Base-by-base conservation (phyloP, 2,113 vertebrate genomes). In the Accipiter virgatus region DNA sequence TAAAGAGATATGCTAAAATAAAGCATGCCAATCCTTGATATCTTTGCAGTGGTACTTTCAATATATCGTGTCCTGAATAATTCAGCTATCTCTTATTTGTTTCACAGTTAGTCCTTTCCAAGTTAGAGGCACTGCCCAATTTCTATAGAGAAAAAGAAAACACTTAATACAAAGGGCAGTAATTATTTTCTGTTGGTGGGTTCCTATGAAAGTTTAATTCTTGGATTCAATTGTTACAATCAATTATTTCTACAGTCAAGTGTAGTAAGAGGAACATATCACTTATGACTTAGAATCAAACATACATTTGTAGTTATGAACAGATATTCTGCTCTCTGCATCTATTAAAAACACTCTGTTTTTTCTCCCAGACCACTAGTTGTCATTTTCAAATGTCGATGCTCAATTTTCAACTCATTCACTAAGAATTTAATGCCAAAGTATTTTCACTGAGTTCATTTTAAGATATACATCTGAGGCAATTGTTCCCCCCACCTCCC, bases 181-280 rank as follows among this genome's bases (percentile, higher is more conserved):
- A 90, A 91, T 96, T 61, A 79, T 86, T 94, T 94, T 96, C 78
- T 92, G 15, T 89, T 88, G 42, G 38, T 52, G 29, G 61, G 13
- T 65, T 84, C 36, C 86, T 89, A 59, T 81, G 31, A 95, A 98
- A 96, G 95, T 83, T 63, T 93, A 79, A 79, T 95, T 87, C 50
- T 61, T 63, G 81, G 81, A 95, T 78, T 83, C 50, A 63, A 29
- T 68, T 94, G 21, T 96, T 93, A 74, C n/a, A 93, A 63, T 94
- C 40, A 94, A 40, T 74, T 70, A 63, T 93, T 80, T 87, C 70
- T 93, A 55, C n/a, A 92, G 32, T 83, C 47, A 86, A 80, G 53
- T 86, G 29, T 65, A 89, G 36, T 63, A 74, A 77, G 70, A 85
- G 32, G 56, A 86, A 53, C 9, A 17, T 16, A 31, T 36, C 40